Evolutionary conservation across 2,113 vertebrate species (phyloP), one percentile per base, ranked within the genome.

Genomic region (Acrocephalus kingi): DNA sequence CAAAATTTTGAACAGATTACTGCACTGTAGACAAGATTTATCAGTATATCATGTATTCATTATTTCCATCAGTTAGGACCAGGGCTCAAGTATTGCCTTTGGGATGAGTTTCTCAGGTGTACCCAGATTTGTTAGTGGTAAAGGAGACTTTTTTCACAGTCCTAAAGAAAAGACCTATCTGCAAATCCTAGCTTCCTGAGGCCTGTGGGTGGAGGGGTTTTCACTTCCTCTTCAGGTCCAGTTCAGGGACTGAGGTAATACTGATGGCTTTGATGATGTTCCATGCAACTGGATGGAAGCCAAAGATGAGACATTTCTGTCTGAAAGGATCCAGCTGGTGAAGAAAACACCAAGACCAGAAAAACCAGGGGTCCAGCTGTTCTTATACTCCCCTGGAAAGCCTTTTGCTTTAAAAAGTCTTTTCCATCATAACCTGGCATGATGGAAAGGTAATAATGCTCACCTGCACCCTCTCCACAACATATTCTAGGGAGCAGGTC

Each of bases 401-500:
- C 4, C 30, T 84, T 68, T 63, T 27, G 35, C 55, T 84, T 66
- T 78, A 66, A 62, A 69, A 81, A 28, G 3, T 52, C 15, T 88
- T 79, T 58, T 72, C 67, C 48, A 22, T 39, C 25, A 37, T 49
- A 37, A 41, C 7, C 20, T 46, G 35, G 7, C 61, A 19, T 45
- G 51, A 24, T 27, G 37, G 11, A 58, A 35, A 58, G 31, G 25
- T 27, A 19, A 22, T 18, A 67, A 63, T 49, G 28, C 52, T 85
- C 23, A 75, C 10, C 48, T 78, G 7, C 25, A 63, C n/a, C 15
- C 61, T 56, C 37, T 46, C 39, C 48, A 31, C 7, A 27, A 35
- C 10, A 20, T 4, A 18, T 49, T 66, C 41, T 35, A 0, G 0
- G 49, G 51, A 45, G 6, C 37, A 35, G 51, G 39, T 55, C 28